Conservation (phyloP, 2,797 vertebrate genomes). For the Semotilus atromaculatus region DNA sequence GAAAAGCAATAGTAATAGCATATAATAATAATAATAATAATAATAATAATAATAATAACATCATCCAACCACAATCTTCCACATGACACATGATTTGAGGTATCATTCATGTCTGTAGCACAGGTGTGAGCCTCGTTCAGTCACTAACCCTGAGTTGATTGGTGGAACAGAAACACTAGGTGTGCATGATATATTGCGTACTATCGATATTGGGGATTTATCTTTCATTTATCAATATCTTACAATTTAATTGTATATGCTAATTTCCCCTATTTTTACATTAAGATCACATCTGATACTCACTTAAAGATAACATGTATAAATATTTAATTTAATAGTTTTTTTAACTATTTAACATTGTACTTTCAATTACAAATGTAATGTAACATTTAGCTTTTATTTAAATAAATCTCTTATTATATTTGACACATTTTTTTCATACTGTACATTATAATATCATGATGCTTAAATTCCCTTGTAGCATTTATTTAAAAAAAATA, state of each 20-base stretch:
- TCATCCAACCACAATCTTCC: neutral
- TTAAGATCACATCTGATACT: neutral
- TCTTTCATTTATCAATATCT: neutral
- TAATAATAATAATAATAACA: too few species aligned
- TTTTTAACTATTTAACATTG: too few species aligned
- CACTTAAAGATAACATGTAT: neutral
- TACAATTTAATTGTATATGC: neutral
- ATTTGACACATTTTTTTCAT: too few species aligned
- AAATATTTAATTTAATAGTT: too few species aligned
- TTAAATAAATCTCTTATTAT: too few species aligned
- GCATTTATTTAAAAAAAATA: too few species aligned
- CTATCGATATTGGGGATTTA: neutral
- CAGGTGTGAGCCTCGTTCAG: neutral
- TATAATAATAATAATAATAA: too few species aligned
- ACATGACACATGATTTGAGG: neutral
- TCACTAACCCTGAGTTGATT: neutral
- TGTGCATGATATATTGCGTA: neutral
- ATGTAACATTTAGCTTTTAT: neutral
- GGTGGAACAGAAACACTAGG: neutral
- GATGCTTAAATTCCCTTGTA: neutral
- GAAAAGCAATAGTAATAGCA: neutral
- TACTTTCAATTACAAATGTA: too few species aligned
- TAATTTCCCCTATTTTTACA: neutral
- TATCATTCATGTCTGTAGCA: neutral
- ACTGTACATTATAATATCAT: too few species aligned